Evolutionary conservation across 2,113 vertebrate genomes (phyloP).

Genomic region (Ginglymostoma cirratum): DNA sequence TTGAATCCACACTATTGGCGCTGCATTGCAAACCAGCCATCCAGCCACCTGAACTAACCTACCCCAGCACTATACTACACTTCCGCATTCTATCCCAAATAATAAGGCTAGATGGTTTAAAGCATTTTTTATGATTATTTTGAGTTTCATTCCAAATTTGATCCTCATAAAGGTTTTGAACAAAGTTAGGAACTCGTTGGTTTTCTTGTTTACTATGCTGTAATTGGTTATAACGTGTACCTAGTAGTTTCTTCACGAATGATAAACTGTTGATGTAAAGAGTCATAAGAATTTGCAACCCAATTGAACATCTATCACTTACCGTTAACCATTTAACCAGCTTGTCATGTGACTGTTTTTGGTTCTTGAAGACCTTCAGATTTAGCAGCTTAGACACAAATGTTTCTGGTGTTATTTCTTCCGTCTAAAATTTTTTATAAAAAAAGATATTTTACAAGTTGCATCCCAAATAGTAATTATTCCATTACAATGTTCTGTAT

Average conservation of each 20-base stretch:
- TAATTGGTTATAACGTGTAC: neutral
- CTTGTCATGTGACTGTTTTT: slow-evolving; percentile 41
- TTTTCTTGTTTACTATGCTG: neutral
- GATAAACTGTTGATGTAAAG: neutral
- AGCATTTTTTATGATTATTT: neutral
- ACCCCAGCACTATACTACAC: neutral
- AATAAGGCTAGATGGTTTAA: neutral
- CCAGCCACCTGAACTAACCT: too few relatives aligned
- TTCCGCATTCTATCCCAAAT: neutral
- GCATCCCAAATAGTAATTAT: neutral
- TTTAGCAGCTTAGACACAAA: slow-evolving; percentile 51
- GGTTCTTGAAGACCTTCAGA: slow-evolving; percentile 43
- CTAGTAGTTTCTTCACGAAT: neutral
- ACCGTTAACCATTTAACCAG: slow-evolving; percentile 54
- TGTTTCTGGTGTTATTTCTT: slow-evolving; percentile 47
- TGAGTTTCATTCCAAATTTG: neutral
- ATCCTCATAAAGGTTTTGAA: neutral
- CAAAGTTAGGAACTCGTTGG: neutral
- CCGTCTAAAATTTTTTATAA: slow-evolving; percentile 43
- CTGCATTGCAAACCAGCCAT: too few relatives aligned
- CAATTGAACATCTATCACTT: slow-evolving; percentile 38
- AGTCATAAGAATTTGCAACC: neutral
- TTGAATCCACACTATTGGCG: too few relatives aligned
- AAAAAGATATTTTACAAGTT: slow-evolving; percentile 6
- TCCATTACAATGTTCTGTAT: neutral